Base-by-base conservation (phyloP, 2,888 invertebrate species). In the Caenorhabditis macrosperma region DNA sequence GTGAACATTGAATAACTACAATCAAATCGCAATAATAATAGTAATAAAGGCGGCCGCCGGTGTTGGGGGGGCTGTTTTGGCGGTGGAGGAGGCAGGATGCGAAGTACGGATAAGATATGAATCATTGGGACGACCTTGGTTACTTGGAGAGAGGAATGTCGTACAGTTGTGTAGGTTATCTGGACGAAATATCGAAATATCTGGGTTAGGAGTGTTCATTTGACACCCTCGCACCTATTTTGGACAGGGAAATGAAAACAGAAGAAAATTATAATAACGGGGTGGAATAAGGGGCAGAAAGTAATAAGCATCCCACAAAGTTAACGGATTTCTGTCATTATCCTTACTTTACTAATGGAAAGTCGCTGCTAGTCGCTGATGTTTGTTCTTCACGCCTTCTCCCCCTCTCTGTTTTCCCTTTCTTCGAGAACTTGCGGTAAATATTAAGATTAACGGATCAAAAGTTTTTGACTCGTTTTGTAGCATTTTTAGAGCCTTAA, bases 41-140 rank as follows among this genome's bases (percentile, higher is more conserved):
- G 26, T 26, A 52, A 26, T 52, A 15, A 52, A 24, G 30, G 30
- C 22, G 41, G 30, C 28, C 24, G 33, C 12, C 22, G n/a, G 22
- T 3, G 33, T 10, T 20, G 17, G 12, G n/a, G 15, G 30, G 5
- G 20, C n/a, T 46, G 24, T 22, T 22, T 48, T 48, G n/a, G n/a
- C 52, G 52, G 50, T 20, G 26, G 35, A 24, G 41, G 52, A 38
- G 44, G 55, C 22, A 22, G 24, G 50, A 52, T 28, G 17, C 4
- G n/a, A 24, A n/a, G 57, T 57, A 38, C 38, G 57, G 57, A 72
- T 46, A 63, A 72, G 72, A 72, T 72, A 72, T 72, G 48, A 38
- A 72, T 72, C 72, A 28, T 28, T 26, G 38, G 38, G 20, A 17
- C 60, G 69, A 60, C 69, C 69, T 69, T 69, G 69, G 69, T 69